Evolutionary conservation across 2,888 invertebrate genomes (phyloP), one percentile per base, ranked within the genome.

Genomic region (Desoria tigrina): DNA sequence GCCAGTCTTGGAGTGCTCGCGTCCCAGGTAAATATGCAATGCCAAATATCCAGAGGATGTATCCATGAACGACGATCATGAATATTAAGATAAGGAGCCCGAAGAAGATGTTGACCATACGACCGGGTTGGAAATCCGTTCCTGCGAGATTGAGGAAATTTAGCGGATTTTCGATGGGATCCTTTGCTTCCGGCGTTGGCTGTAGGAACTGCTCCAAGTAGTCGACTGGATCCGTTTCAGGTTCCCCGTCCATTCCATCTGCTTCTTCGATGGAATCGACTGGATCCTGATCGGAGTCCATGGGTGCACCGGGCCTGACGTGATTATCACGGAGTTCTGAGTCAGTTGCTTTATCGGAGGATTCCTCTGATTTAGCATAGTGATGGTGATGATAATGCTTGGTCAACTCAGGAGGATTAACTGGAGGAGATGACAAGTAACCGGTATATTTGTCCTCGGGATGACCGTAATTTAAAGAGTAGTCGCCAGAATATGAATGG

Each of bases 11-110:
- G 1, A 76, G 49, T 14, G 73, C 68, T 23, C 71, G 61, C 2
- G 74, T 74, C 39, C 76, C 76, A n/a, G 76, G 76, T 16, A 76
- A 65, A 65, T 70, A 76, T 18, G 76, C 74, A 23, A 76, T 74
- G 2, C 76, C 76, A 61, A 76, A 65, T 21, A 74, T 73, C 76
- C 76, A 76, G 60, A 76, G 61, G 0, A 71, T 71, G 65, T 76
- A 76, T 11, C 76, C 76, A 53, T 76, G 76, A 16, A 61, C 42
- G 7, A 76, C 70, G 50, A 74, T 68, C 73, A 74, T 74, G 61
- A 74, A 74, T 23, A 76, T 55, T 69, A 75, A 68, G 39, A 75
- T 63, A 24, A 75, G 69, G 24, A 70, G 58, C 6, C 70, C 70
- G 60, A 76, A 76, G 62, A 76, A 76, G 9, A 76, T 76, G 57